Evolutionary conservation across 2,113 vertebrate genomes (phyloP).

Genomic region (Felis chaus): DNA sequence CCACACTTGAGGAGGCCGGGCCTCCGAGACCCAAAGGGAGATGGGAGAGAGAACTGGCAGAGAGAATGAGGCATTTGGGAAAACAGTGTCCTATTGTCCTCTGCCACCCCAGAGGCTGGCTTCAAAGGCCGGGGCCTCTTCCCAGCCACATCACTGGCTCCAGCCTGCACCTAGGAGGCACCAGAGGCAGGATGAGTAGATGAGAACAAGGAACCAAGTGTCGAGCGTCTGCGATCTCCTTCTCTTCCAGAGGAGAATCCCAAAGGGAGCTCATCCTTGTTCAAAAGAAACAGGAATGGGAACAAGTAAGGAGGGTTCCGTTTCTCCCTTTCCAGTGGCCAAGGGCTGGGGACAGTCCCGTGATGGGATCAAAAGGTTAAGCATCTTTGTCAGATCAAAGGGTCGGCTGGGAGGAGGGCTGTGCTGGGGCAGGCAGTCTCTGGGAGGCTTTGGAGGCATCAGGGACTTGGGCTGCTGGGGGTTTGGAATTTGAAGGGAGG

Average conservation of each 20-base stretch:
- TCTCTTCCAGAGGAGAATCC: not conserved
- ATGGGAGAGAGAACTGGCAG: not conserved
- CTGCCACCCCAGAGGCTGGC: not conserved
- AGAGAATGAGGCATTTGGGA: not conserved
- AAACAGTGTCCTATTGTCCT: not conserved
- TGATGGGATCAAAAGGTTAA: not conserved
- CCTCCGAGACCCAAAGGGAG: not conserved
- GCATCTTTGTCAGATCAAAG: constrained; percentile 13
- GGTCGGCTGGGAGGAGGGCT: not conserved
- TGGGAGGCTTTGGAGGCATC: not conserved
- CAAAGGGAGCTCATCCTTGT: not conserved
- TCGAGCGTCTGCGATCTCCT: not conserved
- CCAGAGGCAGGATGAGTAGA: not conserved
- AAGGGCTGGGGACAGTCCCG: not conserved
- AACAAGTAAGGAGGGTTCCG: not conserved
- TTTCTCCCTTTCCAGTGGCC: not conserved
- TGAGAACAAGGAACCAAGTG: not conserved
- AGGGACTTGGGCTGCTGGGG: not conserved
- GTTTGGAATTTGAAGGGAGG: not conserved
- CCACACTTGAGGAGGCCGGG: not conserved
- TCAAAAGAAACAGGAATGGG: not conserved
- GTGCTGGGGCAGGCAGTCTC: not conserved
- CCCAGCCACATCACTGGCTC: not conserved
- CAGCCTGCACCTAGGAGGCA: not conserved
- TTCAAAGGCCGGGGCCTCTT: not conserved